Evolutionary conservation across 2,888 invertebrate genomes (phyloP).

Genomic region (Thumatha senex): DNA sequence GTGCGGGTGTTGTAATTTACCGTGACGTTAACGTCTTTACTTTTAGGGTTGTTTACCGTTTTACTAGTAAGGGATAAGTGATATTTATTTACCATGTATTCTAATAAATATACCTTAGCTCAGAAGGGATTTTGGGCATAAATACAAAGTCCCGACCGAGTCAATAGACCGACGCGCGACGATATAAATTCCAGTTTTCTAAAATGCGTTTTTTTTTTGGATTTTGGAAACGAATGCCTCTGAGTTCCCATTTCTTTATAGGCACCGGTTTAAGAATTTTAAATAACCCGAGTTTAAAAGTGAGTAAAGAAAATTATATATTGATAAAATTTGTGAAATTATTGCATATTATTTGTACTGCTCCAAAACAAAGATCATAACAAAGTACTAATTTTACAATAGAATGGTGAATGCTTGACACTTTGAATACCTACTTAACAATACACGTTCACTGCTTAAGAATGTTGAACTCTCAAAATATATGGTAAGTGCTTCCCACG

Average conservation of each 20-base stretch:
- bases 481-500: conserved; percentile 23
- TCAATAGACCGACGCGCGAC: no score
- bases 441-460: conserved; percentile 10
- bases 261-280: no score
- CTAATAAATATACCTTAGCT: conserved; percentile 8
- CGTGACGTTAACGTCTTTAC: conserved; percentile 38
- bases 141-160: no score
- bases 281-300: no score
- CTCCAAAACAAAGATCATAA: conserved; percentile 13
- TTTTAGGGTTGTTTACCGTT: conserved; percentile 19
- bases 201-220: no score
- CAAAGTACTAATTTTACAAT: conserved; percentile 2
- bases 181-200: no score
- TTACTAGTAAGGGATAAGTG: not conserved
- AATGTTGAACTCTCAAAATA: conserved; percentile 21
- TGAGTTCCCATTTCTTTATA: no score
- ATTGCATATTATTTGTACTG: conserved; percentile 11
- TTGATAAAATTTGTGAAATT: conserved; percentile 7
- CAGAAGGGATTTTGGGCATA: not conserved
- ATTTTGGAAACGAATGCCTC: no score
- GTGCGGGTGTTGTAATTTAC: conserved; percentile 15
- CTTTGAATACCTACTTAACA: conserved; percentile 14
- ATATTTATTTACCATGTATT: not conserved
- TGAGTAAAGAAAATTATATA: conserved; percentile 17
- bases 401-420: conserved; percentile 6